Base-by-base conservation (phyloP, 2,113 vertebrate species). In the Calidris pygmaea region DNA sequence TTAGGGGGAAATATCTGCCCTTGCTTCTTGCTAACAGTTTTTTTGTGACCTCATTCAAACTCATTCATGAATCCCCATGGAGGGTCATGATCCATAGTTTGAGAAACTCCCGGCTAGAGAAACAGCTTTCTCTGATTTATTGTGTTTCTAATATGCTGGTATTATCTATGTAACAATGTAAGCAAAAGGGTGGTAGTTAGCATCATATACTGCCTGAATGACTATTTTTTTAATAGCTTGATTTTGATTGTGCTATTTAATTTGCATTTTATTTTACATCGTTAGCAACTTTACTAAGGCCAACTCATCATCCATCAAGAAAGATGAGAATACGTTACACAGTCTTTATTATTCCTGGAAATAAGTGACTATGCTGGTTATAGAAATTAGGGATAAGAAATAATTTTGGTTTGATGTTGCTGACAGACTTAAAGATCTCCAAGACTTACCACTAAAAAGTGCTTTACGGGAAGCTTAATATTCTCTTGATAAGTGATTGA, bases 201-300 rank as follows among this genome's bases (percentile, higher is more conserved):
- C 20, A 78, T 67, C 63, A 73, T 41, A 70, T 35, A 76, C n/a
- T 74, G 72, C 73, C 48, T 85, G 45, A 35, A 73, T 37, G 41
- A 56, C 77, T 84, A 74, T 85, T 93, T 95, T 94, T 94, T 96
- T 91, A 96, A 97, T 93, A 67, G 83, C 76, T 89, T 88, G 39
- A 18, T 96, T 97, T 97, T 96, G 89, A 97, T 47, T 91, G 37
- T 76, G 91, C 74, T 92, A 90, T 93, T 97, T 95, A 97, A 97
- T 97, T 90, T 97, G 93, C 79, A 96, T 94, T 97, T 96, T 96
- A 95, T 95, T 96, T 93, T 87, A 85, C 47, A 95, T 82, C 27
- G 1, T 90, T 94, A 97, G 76, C 91, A 96, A 92, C 74, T 91
- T 96, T 65, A 95, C 34, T 90, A 90, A 95, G 75, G 85, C 79